These are phyloP conservation scores for Acyrthosiphon pisum DNA, from an alignment of 1,140 invertebrate species.

Conservation along the genomic window DNA sequence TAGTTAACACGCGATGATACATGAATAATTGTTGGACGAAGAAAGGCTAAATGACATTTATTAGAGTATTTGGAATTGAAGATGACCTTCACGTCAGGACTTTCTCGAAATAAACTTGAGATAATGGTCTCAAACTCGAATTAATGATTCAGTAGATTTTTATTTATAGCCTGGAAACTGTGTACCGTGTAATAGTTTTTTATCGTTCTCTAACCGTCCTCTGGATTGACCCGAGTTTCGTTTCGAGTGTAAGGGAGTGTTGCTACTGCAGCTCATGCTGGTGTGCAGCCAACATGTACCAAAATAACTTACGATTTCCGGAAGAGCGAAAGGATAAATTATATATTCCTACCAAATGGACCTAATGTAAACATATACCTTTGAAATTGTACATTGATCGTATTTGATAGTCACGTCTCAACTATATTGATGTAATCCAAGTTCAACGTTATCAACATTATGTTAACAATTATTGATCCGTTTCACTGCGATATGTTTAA, in stretches of 20 bases:
- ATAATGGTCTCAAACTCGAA: neutral
- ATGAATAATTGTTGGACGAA: neutral
- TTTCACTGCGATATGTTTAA: neutral
- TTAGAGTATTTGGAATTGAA: neutral
- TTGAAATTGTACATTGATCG: neutral
- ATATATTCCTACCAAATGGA: neutral
- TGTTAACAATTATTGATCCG: neutral
- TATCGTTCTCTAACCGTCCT: constrained; percentile 17
- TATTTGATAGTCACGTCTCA: too few relatives aligned
- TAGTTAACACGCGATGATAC: neutral
- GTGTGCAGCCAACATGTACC: constrained; percentile 6
- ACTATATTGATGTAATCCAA: neutral
- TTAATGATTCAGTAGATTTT: neutral
- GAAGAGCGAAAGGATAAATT: neutral
- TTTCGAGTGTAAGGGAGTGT: neutral
- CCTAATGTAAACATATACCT: neutral
- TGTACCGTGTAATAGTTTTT: neutral
- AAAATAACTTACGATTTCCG: constrained; percentile 21
- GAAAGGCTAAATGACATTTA: neutral
- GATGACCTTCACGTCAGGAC: neutral
- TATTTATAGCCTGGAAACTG: neutral
- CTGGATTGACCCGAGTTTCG: constrained; percentile 12
- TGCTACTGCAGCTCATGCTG: neutral
- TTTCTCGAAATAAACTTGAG: neutral
- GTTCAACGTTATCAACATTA: neutral